phyloP scores from a whole-genome alignment of 2,888 invertebrate species.

The Linnaemya vulpina region DNA sequence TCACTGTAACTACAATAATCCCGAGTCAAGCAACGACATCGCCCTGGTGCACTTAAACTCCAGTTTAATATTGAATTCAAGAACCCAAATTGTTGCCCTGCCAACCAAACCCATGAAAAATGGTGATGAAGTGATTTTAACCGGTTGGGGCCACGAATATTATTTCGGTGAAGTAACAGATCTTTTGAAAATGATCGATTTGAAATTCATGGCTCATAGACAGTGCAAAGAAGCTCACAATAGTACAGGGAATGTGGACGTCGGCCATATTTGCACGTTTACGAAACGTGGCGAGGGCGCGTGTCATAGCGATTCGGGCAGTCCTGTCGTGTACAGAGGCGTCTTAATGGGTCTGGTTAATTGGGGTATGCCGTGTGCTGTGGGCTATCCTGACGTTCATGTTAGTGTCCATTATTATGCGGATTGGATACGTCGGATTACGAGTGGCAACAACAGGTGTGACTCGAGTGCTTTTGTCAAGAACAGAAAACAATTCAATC shows the following conservation, averaged over 20 bases:
- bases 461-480: not conserved
- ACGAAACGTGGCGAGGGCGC: slow-evolving; percentile 84
- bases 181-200: slow-evolving; percentile 84
- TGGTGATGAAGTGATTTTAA: slow-evolving; percentile 84
- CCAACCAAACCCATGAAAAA: slow-evolving; percentile 84
- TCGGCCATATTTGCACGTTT: slow-evolving; percentile 85
- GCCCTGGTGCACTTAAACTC: slow-evolving; percentile 86
- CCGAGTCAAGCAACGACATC: slow-evolving; percentile 85
- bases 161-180: slow-evolving; percentile 84
- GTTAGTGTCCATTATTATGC: slow-evolving; percentile 75
- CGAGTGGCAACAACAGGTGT: slow-evolving; percentile 68
- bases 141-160: slow-evolving; percentile 86
- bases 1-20: slow-evolving; percentile 79
- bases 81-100: slow-evolving; percentile 84
- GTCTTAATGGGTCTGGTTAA: slow-evolving; percentile 79
- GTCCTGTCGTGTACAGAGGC: slow-evolving; percentile 77
- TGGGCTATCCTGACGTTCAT: slow-evolving; percentile 79
- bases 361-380: slow-evolving; percentile 80
- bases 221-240: slow-evolving; percentile 80
- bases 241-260: slow-evolving; percentile 83
- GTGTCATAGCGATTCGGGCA: slow-evolving; percentile 80
- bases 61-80: slow-evolving; percentile 84
- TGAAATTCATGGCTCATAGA: slow-evolving; percentile 84
- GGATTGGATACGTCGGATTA: slow-evolving; percentile 78
- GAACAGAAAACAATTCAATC: not conserved